These are phyloP conservation scores for Chelon labrosus DNA, from an alignment of 2,797 vertebrate genomes.

Conservation along the genomic window DNA sequence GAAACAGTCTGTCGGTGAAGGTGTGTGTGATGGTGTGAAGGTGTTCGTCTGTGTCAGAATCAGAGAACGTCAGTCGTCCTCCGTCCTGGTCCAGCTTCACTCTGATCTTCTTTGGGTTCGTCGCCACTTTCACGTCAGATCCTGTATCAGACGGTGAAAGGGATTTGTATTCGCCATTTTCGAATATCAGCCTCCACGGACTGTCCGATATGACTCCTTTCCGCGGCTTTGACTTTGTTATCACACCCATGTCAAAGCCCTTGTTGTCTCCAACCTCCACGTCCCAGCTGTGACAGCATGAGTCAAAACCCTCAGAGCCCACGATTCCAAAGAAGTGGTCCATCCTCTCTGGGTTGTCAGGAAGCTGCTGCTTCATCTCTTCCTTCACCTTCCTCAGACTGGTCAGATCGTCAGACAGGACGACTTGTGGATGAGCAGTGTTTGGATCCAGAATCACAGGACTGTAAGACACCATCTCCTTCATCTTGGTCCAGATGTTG, in stretches of 20 bases:
- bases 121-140: background rate
- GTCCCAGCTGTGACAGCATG: constrained; percentile 36
- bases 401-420: too few relatives aligned
- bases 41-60: constrained; percentile 6
- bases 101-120: background rate
- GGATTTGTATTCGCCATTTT: background rate
- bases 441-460: constrained; percentile 16
- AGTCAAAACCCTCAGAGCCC: constrained; percentile 6
- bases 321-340: background rate
- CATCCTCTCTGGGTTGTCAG: constrained; percentile 12
- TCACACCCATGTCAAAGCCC: constrained; percentile 1
- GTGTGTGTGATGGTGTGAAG: constrained; percentile 5
- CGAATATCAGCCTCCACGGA: constrained; percentile 20
- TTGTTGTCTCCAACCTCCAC: constrained; percentile 17
- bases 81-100: constrained; percentile 21
- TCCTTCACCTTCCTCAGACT: too few relatives aligned
- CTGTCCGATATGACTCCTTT: background rate
- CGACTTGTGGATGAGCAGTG: background rate
- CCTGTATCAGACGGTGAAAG: background rate
- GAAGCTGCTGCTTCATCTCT: background rate
- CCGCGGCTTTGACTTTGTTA: background rate
- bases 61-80: constrained; percentile 12
- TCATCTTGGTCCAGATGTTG: too few relatives aligned
- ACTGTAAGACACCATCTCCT: constrained; percentile 18
- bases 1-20: constrained; percentile 21